phyloP scores from a whole-genome alignment of 2,113 vertebrate species.

The Athene noctua region DNA sequence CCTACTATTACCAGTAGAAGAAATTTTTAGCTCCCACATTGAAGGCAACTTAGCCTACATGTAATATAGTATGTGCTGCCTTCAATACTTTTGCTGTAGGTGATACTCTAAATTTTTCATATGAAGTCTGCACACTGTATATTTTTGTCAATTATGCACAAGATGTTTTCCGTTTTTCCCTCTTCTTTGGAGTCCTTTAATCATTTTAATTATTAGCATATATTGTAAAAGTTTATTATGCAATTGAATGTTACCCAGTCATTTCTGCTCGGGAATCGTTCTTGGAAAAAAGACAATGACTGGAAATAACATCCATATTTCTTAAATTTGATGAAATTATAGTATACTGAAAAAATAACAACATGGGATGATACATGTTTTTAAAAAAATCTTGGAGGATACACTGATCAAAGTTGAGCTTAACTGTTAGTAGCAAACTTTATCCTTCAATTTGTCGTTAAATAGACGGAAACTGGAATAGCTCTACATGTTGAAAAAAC shows the following conservation, averaged over 20 bases:
- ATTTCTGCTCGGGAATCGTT: neutral
- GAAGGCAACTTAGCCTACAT: neutral
- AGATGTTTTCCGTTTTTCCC: neutral
- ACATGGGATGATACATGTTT: neutral
- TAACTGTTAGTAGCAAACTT: neutral
- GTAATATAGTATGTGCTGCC: neutral
- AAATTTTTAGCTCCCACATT: neutral
- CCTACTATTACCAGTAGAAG: neutral
- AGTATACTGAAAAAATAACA: neutral
- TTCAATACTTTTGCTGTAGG: neutral
- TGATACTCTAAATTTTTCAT: neutral
- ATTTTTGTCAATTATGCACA: neutral
- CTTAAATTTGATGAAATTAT: neutral
- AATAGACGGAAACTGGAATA: neutral
- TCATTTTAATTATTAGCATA: neutral
- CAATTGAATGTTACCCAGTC: neutral
- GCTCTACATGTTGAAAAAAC: neutral
- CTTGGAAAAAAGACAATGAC: neutral
- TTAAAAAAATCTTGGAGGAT: neutral
- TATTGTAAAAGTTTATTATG: neutral
- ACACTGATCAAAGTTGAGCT: neutral
- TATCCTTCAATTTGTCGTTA: conserved; percentile 17
- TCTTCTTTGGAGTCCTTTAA: neutral
- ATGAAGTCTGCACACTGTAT: neutral
- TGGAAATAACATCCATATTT: neutral